Evolutionary conservation across 2,888 invertebrate genomes (phyloP), one percentile per base, ranked within the genome.

Genomic region (Myathropa florea): DNA sequence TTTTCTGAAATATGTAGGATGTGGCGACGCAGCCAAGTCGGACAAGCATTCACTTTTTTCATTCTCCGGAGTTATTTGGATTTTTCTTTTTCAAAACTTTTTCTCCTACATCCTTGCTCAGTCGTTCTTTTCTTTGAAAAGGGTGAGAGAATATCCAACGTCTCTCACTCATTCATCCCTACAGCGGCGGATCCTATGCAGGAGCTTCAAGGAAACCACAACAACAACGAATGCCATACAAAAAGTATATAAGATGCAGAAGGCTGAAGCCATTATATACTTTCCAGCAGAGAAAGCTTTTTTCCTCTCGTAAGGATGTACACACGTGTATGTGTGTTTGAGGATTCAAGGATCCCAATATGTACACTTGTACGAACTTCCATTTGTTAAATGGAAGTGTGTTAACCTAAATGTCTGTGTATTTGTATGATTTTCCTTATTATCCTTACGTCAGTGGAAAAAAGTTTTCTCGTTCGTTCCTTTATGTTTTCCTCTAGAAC

Each of bases 11-110:
- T 46, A 46, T 46, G 46, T 86, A 86, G 78, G 73, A 86, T 86
- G 70, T 78, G 78, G 60, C 77, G 60, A 77, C 55, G 77, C 70
- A 83, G 86, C 86, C 83, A 86, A 86, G 86, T 86, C 83, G 86
- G 75, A 46, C 83, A 79, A 72, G 65, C 28, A 64, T 39, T 64
- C 24, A 55, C 9, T 75, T 64, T 68, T 78, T 18, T 64, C n/a
- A n/a, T n/a, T n/a, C n/a, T n/a, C n/a, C 67, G 60, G 67, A 63
- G 21, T 63, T 61, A 24, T 63, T 73, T 73, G 77, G 28, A 68
- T 39, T 83, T 78, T 83, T 68, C 14, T 77, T 68, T 57, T 68
- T 10, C 4, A 26, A 73, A 65, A 39, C 10, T 80, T 80, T 67
- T 81, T 72, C 77, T 81, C 55, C 70, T 76, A 61, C 80, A 79